phyloP scores from a whole-genome alignment of 2,888 invertebrate genomes.

The Crematogaster levior region DNA sequence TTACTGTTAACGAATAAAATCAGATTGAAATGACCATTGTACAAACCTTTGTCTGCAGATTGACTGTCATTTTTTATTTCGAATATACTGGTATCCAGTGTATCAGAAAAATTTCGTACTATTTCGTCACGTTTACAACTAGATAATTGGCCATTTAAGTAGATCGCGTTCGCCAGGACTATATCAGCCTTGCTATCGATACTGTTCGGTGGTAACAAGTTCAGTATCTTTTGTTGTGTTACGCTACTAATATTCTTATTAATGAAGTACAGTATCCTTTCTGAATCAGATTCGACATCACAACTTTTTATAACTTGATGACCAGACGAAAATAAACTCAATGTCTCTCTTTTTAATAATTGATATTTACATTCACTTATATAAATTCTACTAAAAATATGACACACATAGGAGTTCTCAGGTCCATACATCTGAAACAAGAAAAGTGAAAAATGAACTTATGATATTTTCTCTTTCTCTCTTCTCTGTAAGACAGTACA shows the following conservation, averaged over 20 bases:
- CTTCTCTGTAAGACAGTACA: neutral
- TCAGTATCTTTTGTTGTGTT: neutral
- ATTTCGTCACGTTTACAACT: no score
- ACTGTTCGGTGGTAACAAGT: neutral
- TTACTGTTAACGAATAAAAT: neutral
- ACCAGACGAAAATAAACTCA: neutral
- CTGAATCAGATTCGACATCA: neutral
- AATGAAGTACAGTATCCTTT: neutral
- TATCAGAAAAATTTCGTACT: no score
- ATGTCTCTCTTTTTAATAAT: no score
- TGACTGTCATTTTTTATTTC: no score
- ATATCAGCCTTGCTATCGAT: neutral
- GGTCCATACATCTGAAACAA: neutral
- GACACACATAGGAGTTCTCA: neutral
- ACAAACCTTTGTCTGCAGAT: neutral
- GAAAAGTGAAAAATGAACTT: neutral
- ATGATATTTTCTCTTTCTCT: neutral
- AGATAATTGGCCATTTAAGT: neutral
- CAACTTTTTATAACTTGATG: neutral
- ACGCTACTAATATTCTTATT: neutral
- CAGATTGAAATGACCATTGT: neutral
- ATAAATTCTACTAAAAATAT: neutral
- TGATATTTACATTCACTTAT: neutral
- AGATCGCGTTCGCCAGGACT: neutral
- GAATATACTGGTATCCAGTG: no score